Conservation (phyloP, 2,797 vertebrate genomes). For the Podarcis siculus region DNA sequence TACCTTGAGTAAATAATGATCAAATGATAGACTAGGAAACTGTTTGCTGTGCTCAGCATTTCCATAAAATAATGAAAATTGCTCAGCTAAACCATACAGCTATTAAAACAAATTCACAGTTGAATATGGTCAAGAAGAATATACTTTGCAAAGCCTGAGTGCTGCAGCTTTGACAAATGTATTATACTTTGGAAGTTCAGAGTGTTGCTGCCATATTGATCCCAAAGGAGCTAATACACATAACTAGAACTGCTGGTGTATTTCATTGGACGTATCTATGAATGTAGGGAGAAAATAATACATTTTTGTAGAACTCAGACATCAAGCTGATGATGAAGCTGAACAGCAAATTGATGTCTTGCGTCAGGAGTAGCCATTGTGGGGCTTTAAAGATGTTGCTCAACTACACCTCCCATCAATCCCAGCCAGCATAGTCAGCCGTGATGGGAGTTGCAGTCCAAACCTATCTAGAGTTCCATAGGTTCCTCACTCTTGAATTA, state of each 20-base stretch:
- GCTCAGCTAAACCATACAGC: background rate
- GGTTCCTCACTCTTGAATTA: background rate
- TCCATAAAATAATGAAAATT: background rate
- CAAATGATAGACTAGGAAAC: background rate
- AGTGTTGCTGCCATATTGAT: background rate
- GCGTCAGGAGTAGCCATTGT: no score
- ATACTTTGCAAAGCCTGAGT: background rate
- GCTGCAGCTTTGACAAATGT: background rate
- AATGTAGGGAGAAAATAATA: background rate
- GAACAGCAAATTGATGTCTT: background rate
- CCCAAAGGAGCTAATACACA: background rate
- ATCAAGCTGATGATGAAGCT: background rate
- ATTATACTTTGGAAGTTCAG: background rate
- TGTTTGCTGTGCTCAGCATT: background rate
- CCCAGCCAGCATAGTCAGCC: no score
- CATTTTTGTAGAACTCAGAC: background rate
- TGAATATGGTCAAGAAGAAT: background rate
- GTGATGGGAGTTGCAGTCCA: no score
- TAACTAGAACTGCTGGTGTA: background rate
- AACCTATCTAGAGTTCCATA: no score
- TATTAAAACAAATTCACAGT: background rate
- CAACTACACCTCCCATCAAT: no score
- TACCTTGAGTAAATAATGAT: background rate
- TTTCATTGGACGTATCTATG: background rate
- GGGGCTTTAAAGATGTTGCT: no score